Base-by-base conservation (phyloP, 2,888 invertebrate genomes). In the Thymelicus sylvestris region DNA sequence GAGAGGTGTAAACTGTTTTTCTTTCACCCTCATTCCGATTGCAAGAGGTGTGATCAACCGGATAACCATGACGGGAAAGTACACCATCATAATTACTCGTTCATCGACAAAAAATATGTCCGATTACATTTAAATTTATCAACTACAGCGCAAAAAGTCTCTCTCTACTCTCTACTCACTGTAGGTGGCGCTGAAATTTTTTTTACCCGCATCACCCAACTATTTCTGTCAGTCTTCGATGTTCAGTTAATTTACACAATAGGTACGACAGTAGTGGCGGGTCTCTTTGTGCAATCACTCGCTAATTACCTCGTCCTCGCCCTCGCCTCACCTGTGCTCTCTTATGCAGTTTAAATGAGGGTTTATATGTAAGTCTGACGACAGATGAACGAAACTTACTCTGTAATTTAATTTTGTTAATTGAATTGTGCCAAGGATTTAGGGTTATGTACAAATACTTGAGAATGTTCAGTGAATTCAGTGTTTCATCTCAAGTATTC, bases 261-360 rank as follows among this genome's bases (percentile, higher is more conserved):
- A 31, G 31, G 64, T 63, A 44, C 15, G 48, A 57, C 64, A 48
- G 44, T 2, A 47, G 48, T 38, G 57, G n/a, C 50, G 15, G 41
- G 13, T 15, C 39, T 31, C 63, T 70, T 70, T 70, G 69, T 52
- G 59, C 65, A 70, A 70, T 70, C 70, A 70, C 59, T 7, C 19
- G 41, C 70, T 70, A 70, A 70, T 70, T 70, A 63, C 70, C 44
- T 41, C 31, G 31, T 31, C 31, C 31, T 5, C 31, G 31, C 31
- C 31, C 31, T 31, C 31, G 5, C 31, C 31, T 31, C 70, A 55
- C 65, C 52, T 60, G 70, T 19, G n/a, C 59, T 39, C 48, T 60
- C 65, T 70, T 50, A 39, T 60, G 47, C 64, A 59, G 39, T 47
- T 59, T 31, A 50, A 70, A 70, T 50, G 24, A 60, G 31, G 50